Evolutionary conservation across 2,113 vertebrate genomes (phyloP), one percentile per base, ranked within the genome.

Genomic region (Cyprinus carpio): DNA sequence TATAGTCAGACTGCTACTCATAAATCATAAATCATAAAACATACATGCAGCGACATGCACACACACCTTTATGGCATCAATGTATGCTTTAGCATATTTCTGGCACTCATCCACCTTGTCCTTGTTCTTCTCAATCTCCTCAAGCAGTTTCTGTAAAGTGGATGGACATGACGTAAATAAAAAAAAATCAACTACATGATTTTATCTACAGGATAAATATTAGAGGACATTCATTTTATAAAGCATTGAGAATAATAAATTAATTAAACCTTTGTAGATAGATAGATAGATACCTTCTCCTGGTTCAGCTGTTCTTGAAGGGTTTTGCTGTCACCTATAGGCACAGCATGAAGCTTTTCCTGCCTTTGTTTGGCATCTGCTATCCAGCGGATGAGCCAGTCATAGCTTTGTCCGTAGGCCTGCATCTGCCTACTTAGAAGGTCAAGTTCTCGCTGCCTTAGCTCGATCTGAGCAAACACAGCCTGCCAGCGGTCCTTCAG

Each of bases 401-500:
- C 94, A 0, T 96, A 96, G 83, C 94, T 96, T 20, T 96, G 91
- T 0, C 90, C 92, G 92, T 99, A 99, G 82, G 95, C 94, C 1
- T 92, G 92, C 90, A 98, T 96, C 90, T 97, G 96, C 8, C 96
- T 96, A 0, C 94, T 95, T 83, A 98, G 93, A 84, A 97, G 95
- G 10, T 97, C 95, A 0, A 99, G 96, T 90, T 98, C 97, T 0
- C 96, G 94, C 87, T 94, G 95, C 7, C 98, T 91, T 87, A 96
- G 69, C 1, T 98, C 97, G 0, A 94, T 88, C 95, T 99, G 98
- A 1, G 92, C 87, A 20, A 97, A 93, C 72, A 97, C 91, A 0
- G 94, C 96, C 87, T 95, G 96, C 97, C 98, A 98, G 90, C 98
- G 98, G 90, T 98, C 97, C 92, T 96, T 93, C 64, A 99, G 94